Base-by-base conservation (phyloP, 1,140 invertebrate species). In the Calycopis cecrops region DNA sequence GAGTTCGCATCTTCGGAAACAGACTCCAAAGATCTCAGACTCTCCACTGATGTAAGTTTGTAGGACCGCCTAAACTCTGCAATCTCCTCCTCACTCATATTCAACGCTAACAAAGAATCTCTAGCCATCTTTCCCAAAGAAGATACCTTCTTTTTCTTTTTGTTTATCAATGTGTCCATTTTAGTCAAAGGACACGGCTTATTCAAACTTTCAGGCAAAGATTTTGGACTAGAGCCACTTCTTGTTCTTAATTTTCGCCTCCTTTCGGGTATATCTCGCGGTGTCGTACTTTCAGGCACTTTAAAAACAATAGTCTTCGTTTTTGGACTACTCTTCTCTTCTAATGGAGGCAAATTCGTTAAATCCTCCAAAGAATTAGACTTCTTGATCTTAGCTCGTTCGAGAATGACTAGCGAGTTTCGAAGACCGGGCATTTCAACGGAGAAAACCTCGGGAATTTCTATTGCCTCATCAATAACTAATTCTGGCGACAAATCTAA, bases 51-150 rank as follows among this genome's bases (percentile, higher is more conserved):
- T 0, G 84, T 82, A n/a, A 87, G 59, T 61, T 83, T 82, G 47
- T 85, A 82, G 0, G 79, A 85, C 16, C 75, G 59, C 18, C 82
- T 66, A 18, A 87, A 79, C 17, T 88, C 83, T 0, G 76, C 77
- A 6, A 87, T 84, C 17, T 88, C 87, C 9, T 88, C 85, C 28
- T 88, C 85, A 34, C 70, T 79, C 82, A 87, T 86, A 54, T 88
- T 88, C 12, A 88, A 59, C 0, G 84, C 85, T 14, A 88, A 55
- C 0, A 88, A 54, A 0, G 85, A 87, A 59, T 88, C 87, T 34
- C 76, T 67, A 10, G 87, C 85, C 35, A 88, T 84, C 63, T 85
- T 88, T 0, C 87, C 87, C 2, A 88, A 57, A 10, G 80, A 85
- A 0, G 79, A 83, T 0, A 82, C 79, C 18, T 82, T 85, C 50